Evolutionary conservation across 2,113 vertebrate genomes (phyloP), one percentile per base, ranked within the genome.

Genomic region (Typhlomys cinereus): DNA sequence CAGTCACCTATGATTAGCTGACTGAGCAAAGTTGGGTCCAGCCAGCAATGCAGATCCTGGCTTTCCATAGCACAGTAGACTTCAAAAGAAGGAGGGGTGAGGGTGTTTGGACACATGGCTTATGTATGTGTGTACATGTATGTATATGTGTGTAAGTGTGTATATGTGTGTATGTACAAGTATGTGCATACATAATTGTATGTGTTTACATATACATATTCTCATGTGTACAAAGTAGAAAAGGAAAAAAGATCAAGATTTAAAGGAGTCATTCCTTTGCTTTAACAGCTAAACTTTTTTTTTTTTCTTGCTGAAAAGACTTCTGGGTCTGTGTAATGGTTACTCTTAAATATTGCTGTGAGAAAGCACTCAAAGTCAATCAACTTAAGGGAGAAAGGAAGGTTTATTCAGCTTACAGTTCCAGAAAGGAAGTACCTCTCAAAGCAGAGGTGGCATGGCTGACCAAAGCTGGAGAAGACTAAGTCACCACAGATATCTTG

Each of bases 1-100:
- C 91, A 91, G 85, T 88, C 73, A 80, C 78, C 80, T 74, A 21
- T 61, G 66, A 52, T 90, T 95, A 93, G 75, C 69, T 94, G 54
- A n/a, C 80, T 70, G 50, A 90, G 50, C 46, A 31, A 69, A 88
- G 54, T 10, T 82, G 20, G 41, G 69, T n/a, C 88, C 94, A 81
- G 36, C 85, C 87, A 82, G 89, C 29, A 41, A 73, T 46, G 59
- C 67, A 89, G 88, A 79, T 94, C 79, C 69, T 93, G 92, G 44
- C 75, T 95, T 94, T 86, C 62, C 62, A 78, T 5, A 39, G 27
- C 54, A 34, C 36, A 74, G 74, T 17, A 52, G n/a, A 25, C 36
- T 41, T 90, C 7, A 74, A 18, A 90, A 48, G 34, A 46, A 67
- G 15, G n/a, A 12, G 1, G 34, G 1, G 34, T n/a, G 15, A 67